Evolutionary conservation across 2,888 invertebrate species (phyloP), one percentile per base, ranked within the genome.

Genomic region (Sarcophaga rosellei): DNA sequence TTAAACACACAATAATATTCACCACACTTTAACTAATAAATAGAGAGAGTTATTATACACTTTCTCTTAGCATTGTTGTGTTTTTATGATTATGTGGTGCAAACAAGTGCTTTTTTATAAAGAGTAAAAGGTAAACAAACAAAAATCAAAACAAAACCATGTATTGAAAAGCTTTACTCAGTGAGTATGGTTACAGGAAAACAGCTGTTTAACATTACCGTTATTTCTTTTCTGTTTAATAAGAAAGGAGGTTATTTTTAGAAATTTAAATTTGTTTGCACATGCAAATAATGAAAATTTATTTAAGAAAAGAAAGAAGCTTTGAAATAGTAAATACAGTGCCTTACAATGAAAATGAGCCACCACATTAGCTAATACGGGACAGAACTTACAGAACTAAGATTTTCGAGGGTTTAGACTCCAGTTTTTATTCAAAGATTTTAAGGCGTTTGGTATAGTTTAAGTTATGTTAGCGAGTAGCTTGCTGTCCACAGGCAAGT

Each of bases 11-110:
- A 8, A 61, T 73, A n/a, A 68, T 75, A 84, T 53, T 80, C 84
- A 84, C 84, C 84, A 80, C 75, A 61, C 53, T 70, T 35, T 79
- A 75, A 45, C 70, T 65, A n/a, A 15, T 35, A 35, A 35, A 35
- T 35, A n/a, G 35, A 35, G 4, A 77, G 17, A 59, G 35, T 25
- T 53, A 21, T 25, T 53, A 21, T 5, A 8, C 20, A 15, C 10
- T 44, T n/a, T n/a, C 45, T 44, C n/a, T 11, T 17, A 65, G 23
- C 15, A 15, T 3, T 1, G 5, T 15, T 35, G 65, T 25, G 65
- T 65, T 2, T 68, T 15, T 20, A 35, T 4, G 23, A 45, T n/a
- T 17, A 6, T 35, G 21, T 15, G 47, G 21, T 15, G 47, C 4
- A 1, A 53, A 17, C n/a, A 74, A 47, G 20, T 23, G 17, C 5